Evolutionary conservation across 2,797 vertebrate genomes (phyloP).

Genomic region (Phaenicophaeus curvirostris): DNA sequence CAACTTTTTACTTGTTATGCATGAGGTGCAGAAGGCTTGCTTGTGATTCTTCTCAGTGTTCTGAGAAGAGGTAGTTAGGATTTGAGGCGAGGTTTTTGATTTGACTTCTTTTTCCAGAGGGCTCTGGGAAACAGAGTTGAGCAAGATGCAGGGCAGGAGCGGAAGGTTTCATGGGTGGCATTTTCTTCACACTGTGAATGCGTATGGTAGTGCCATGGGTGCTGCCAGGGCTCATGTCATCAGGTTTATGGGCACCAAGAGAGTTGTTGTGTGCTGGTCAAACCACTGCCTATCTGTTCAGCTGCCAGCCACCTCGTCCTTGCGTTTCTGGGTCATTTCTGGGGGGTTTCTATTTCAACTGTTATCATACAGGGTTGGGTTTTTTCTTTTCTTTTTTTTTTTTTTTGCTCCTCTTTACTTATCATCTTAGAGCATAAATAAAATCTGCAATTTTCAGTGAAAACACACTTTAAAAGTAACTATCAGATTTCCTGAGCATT

Average conservation of each 20-base stretch:
- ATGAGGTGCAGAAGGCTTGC: not conserved
- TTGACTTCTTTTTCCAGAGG: not conserved
- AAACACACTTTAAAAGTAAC: not conserved
- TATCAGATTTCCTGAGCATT: not conserved
- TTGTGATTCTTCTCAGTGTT: not conserved
- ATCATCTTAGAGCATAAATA: constrained; percentile 8
- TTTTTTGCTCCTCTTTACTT: constrained; percentile 24
- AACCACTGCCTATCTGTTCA: not conserved
- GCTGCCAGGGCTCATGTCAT: constrained; percentile 25
- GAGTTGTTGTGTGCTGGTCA: not conserved
- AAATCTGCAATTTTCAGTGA: constrained; percentile 30
- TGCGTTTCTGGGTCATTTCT: not conserved
- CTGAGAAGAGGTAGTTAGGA: not conserved
- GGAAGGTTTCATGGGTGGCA: not conserved
- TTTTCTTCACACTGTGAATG: not conserved
- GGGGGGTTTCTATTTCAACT: constrained; percentile 40
- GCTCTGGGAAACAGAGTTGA: not conserved
- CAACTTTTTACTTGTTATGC: not conserved
- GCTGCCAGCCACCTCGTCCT: not conserved
- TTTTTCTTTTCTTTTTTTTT: not conserved
- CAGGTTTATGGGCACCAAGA: not conserved
- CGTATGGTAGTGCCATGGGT: not conserved
- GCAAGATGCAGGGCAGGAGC: not conserved
- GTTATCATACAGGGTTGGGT: not conserved
- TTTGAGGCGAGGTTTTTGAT: not conserved